Conservation (phyloP, 2,113 vertebrate species). For the Mustela lutreola region DNA sequence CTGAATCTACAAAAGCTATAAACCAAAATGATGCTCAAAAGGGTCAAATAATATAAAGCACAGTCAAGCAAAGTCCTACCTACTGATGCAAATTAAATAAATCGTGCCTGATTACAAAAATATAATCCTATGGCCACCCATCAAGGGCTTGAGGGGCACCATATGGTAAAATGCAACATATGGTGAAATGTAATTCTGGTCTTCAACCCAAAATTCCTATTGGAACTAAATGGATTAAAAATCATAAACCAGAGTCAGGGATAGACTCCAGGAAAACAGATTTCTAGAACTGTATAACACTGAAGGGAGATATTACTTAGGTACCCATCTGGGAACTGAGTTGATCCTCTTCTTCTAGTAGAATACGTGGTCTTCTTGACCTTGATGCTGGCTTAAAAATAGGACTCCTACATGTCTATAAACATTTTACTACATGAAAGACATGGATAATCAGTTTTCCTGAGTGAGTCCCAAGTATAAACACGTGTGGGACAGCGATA, state of each 20-base stretch:
- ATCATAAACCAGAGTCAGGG: neutral
- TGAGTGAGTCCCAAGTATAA: neutral
- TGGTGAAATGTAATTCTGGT: neutral
- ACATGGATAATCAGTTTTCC: neutral
- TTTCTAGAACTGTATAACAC: neutral
- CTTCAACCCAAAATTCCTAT: neutral
- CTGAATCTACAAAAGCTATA: neutral
- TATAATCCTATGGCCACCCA: neutral
- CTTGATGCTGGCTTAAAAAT: neutral
- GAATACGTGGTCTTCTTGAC: neutral
- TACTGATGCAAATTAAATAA: neutral
- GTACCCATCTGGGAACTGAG: neutral
- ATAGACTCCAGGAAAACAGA: neutral
- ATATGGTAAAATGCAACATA: neutral
- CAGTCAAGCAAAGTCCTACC: neutral
- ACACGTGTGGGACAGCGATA: neutral
- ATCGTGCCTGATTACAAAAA: neutral
- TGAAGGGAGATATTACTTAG: neutral
- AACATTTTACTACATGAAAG: neutral
- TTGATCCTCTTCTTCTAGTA: neutral
- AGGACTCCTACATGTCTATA: neutral
- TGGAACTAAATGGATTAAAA: neutral
- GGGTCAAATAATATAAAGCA: neutral
- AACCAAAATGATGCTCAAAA: neutral
- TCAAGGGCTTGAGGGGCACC: neutral